Evolutionary conservation across 2,113 vertebrate genomes (phyloP).

Genomic region (Leucosticte australis): DNA sequence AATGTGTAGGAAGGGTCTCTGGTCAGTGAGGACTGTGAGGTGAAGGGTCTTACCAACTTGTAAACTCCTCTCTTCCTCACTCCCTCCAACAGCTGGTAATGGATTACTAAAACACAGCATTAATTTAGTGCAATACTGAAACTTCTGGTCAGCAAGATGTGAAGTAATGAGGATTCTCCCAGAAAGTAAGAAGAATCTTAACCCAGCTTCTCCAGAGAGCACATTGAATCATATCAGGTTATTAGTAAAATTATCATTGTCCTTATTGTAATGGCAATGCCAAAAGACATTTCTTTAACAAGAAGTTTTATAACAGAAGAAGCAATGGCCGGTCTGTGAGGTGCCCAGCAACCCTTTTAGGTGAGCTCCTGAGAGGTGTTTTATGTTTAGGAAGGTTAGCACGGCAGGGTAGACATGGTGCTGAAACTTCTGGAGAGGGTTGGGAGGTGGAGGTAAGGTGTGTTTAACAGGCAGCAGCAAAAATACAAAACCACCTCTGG

Average conservation of each 20-base stretch:
- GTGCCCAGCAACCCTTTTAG: not conserved
- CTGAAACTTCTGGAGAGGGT: not conserved
- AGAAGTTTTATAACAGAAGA: not conserved
- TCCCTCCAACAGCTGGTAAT: not conserved
- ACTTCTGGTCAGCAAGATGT: not conserved
- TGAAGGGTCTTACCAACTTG: not conserved
- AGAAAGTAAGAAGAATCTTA: not conserved
- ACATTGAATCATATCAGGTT: not conserved
- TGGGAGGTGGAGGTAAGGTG: not conserved
- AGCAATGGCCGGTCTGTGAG: fast-evolving
- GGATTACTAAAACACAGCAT: not conserved
- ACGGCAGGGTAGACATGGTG: not conserved
- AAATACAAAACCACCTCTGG: not conserved
- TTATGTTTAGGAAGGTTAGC: not conserved
- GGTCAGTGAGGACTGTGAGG: not conserved
- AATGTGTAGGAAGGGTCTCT: not conserved
- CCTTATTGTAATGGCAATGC: not conserved
- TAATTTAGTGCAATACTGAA: not conserved
- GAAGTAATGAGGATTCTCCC: not conserved
- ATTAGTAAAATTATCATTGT: not conserved
- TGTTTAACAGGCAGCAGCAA: not conserved
- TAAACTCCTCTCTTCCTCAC: not conserved
- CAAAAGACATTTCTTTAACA: not conserved
- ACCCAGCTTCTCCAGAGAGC: not conserved
- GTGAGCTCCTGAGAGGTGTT: not conserved